These are phyloP conservation scores for Caracal caracal DNA, from an alignment of 2,113 vertebrate genomes.

Conservation along the genomic window DNA sequence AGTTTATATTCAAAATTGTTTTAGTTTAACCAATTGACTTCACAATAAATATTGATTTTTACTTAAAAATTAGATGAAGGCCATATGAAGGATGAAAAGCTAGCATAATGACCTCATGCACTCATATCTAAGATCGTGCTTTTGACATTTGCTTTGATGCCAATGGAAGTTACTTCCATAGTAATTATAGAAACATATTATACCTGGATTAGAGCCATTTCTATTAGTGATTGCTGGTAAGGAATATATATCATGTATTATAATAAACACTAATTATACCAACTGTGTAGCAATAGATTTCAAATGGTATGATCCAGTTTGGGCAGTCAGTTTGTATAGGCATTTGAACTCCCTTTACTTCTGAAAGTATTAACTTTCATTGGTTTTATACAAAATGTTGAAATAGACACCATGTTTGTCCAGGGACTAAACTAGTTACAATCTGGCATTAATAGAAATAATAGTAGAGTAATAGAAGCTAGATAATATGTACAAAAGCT, in stretches of 20 bases:
- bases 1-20: neutral
- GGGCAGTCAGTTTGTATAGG: neutral
- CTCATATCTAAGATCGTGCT: neutral
- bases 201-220: neutral
- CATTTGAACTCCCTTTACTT: neutral
- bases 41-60: neutral
- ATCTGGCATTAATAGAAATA: neutral
- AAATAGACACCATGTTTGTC: neutral
- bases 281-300: constrained; percentile 19
- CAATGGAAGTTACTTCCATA: neutral
- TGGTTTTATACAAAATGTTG: neutral
- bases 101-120: neutral
- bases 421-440: neutral
- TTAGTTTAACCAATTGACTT: neutral
- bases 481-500: neutral
- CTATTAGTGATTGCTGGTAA: neutral
- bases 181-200: constrained; percentile 27
- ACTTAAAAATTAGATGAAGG: neutral
- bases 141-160: constrained; percentile 34
- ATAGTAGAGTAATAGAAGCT: neutral
- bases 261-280: neutral
- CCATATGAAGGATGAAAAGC: neutral
- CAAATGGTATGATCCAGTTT: neutral
- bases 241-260: neutral
- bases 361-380: neutral